Evolutionary conservation across 2,888 invertebrate genomes (phyloP), one percentile per base, ranked within the genome.

Genomic region (Pachymerium ferrugineum): DNA sequence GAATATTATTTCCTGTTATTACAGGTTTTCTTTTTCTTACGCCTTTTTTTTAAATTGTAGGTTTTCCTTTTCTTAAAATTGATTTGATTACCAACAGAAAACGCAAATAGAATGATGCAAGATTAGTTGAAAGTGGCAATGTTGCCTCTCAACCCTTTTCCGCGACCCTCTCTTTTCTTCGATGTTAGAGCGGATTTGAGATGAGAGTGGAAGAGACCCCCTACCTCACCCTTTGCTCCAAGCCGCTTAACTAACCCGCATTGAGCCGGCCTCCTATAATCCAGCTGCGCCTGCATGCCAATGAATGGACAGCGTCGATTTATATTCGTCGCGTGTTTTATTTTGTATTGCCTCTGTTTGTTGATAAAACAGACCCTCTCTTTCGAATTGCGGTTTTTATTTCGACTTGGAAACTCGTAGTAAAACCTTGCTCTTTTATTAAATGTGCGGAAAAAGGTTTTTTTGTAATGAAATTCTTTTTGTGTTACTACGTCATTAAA

Each of bases 241-340:
- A 71, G 71, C 71, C 71, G 71, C 71, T 71, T 71, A 71, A 71
- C 38, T 42, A 71, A 71, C 71, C 71, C 71, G 71, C 71, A 71
- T 71, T 71, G 71, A 71, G 71, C 71, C 35, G 8, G 35, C 25
- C n/a, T 33, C 33, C 35, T 69, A 19, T 71, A 71, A 71, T 71
- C 71, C 71, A 71, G 35, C 35, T 33, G 38, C 38, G 28, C 71
- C 42, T 71, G 71, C 71, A 71, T 71, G 71, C 38, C 71, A 71
- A 71, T 71, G 71, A 38, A 71, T 71, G 71, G 42, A 71, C 69
- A 33, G 30, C 35, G 33, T 31, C 30, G 62, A 62, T 62, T 62
- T 62, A 62, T 62, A 62, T 62, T 62, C 62, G 62, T 62, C 62
- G 28, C 28, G 62, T n/a, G 62, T 62, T 62, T 62, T 62, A 62